Percentiles rank a stretch among this genome's conserved stretches.
Conservation (phyloP, 2,888 invertebrate species). For the Tetrapedia diversipes region DNA sequence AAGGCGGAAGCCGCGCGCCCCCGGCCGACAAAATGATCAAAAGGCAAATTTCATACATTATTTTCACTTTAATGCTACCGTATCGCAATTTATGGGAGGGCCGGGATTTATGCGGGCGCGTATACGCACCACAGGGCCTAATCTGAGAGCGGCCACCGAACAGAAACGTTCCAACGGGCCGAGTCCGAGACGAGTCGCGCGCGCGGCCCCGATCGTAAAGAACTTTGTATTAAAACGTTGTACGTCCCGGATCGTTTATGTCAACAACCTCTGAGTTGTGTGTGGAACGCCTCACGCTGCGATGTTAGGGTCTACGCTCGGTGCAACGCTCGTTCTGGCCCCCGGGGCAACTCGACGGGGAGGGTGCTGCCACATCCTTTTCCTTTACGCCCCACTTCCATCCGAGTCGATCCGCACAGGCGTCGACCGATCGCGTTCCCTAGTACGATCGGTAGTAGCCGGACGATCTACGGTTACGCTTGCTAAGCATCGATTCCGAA, state of each 20-base stretch:
- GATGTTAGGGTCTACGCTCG: conserved; percentile 59
- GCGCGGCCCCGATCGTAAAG: conserved; percentile 72
- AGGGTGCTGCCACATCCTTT: conserved; percentile 58
- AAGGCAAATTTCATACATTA: conserved; percentile 82
- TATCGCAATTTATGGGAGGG: conserved; percentile 81
- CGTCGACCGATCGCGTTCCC: conserved; percentile 1
- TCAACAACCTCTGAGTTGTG: conserved; percentile 77
- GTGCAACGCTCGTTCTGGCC: conserved; percentile 58
- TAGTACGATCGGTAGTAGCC: conserved; percentile 33
- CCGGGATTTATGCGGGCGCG: conserved; percentile 79
- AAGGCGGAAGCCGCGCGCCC: conserved; percentile 79
- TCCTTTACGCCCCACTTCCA: conserved; percentile 46
- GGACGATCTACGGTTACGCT: neutral
- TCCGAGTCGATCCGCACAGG: conserved; percentile 8
- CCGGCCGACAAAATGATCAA: conserved; percentile 82
- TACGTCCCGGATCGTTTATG: conserved; percentile 73
- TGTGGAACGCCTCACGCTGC: conserved; percentile 70
- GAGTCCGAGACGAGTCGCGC: conserved; percentile 35
- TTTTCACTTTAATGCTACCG: conserved; percentile 82
- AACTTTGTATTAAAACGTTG: conserved; percentile 78
- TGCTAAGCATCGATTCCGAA: conserved; percentile 3
- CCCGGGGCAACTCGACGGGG: conserved; percentile 62
- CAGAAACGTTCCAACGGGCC: conserved; percentile 57
- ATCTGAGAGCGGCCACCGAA: conserved; percentile 65
- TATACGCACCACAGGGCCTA: conserved; percentile 73